Evolutionary conservation across 2,888 invertebrate species (phyloP), one percentile per base, ranked within the genome.

Genomic region (Ditula angustiorana): DNA sequence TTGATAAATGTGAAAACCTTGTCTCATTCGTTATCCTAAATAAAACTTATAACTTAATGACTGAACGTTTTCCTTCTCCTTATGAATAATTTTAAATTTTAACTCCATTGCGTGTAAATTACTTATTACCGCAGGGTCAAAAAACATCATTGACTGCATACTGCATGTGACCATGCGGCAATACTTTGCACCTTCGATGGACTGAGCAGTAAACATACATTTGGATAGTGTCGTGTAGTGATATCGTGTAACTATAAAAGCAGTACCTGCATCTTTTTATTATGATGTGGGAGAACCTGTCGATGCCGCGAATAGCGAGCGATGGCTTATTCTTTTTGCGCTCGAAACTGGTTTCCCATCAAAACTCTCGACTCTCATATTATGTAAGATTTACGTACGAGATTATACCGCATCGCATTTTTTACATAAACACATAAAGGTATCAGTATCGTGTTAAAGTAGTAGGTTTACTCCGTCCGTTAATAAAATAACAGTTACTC

Each of bases 271-370:
- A n/a, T n/a, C n/a, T 41, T 19, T 7, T 24, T 30, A 19, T 44
- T n/a, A n/a, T 57, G 26, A 41, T 71, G 77, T 78, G 70, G 78
- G 76, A 74, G 76, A 80, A 80, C 78, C 74, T 69, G 79, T 78
- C 74, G 67, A 67, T 72, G 73, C 46, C 35, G 2, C 24, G 47
- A 16, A 46, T n/a, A 30, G 16, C 1, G 47, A 56, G 10, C 21
- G 11, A 56, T 19, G 11, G 21, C 41, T 28, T 28, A 5, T 16
- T 58, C 21, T 28, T 78, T 81, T 78, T 77, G 75, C 76, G 75
- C 74, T 72, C 65, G 59, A 77, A 88, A 89, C 89, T 73, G 83
- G 89, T 89, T 89, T 78, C 75, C 70, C 70, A 75, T 78, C 73
- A 78, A 74, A 74, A 78, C 75, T 76, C 61, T 68, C 71, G 69